Evolutionary conservation across 2,797 vertebrate genomes (phyloP).

Genomic region (Martes flavigula): DNA sequence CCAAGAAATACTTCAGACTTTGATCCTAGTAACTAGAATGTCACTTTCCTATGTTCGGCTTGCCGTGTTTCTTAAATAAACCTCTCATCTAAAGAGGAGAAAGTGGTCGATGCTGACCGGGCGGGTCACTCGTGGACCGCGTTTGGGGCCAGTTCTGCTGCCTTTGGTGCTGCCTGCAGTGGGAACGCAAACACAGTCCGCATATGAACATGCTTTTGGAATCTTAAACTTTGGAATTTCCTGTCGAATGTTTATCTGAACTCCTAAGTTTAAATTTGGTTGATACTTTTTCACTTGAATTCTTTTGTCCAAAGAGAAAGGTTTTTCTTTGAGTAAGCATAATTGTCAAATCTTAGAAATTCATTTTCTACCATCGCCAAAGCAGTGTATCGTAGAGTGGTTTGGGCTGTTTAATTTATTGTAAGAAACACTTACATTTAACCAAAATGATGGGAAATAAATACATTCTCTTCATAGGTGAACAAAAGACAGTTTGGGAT

Average conservation of each 20-base stretch:
- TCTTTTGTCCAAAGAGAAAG: neutral
- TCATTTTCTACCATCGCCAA: neutral
- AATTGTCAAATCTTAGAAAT: neutral
- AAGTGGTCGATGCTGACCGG: neutral
- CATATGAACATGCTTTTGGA: neutral
- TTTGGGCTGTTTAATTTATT: neutral
- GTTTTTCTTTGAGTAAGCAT: neutral
- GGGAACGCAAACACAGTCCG: neutral
- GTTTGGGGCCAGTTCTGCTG: neutral
- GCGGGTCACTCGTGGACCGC: neutral
- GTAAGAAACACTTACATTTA: neutral
- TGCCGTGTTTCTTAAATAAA: neutral
- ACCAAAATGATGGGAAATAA: neutral
- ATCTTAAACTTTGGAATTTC: slow-evolving; percentile 29
- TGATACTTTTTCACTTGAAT: neutral
- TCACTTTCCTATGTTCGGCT: neutral
- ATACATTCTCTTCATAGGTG: neutral
- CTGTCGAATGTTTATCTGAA: slow-evolving; percentile 41
- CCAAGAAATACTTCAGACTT: neutral
- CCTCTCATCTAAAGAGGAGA: neutral
- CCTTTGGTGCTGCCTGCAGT: neutral
- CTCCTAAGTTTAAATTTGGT: slow-evolving; percentile 32
- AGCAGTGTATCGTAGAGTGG: neutral
- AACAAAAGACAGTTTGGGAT: neutral
- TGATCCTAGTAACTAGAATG: neutral